Conservation (phyloP, 1,140 invertebrate genomes). For the Drosophila takahashii region DNA sequence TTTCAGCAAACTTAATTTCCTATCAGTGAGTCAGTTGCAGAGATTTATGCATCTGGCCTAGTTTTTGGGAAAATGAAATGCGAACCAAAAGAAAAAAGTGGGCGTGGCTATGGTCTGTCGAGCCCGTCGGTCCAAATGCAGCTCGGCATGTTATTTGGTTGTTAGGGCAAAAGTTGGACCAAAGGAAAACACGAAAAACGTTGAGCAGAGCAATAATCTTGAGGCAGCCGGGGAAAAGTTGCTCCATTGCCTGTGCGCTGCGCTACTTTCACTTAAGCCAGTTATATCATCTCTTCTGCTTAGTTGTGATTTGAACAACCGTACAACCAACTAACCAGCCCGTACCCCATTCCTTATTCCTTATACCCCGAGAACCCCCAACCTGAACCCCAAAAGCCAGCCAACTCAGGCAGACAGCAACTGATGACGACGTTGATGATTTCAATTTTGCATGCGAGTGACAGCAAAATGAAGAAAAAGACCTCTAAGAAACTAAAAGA, state of each 20-base stretch:
- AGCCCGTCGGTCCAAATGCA: slow-evolving; percentile 47
- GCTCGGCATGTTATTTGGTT: slow-evolving; percentile 58
- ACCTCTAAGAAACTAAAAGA: slow-evolving; percentile 17
- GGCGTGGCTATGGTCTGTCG: slow-evolving; percentile 44
- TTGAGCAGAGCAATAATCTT: slow-evolving; percentile 61
- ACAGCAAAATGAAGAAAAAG: slow-evolving; percentile 43
- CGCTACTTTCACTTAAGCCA: slow-evolving; percentile 60
- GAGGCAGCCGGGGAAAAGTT: slow-evolving; percentile 39
- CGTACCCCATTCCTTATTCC: background rate
- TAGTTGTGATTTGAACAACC: slow-evolving; percentile 53
- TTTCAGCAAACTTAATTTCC: slow-evolving; percentile 30
- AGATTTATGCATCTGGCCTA: slow-evolving; percentile 57
- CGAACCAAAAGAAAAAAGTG: slow-evolving; percentile 12
- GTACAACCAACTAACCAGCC: slow-evolving; percentile 2
- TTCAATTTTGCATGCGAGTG: slow-evolving; percentile 66
- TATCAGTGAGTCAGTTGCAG: slow-evolving; percentile 32
- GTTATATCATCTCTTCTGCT: slow-evolving; percentile 50
- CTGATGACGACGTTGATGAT: slow-evolving; percentile 68
- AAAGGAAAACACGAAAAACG: slow-evolving; percentile 48
- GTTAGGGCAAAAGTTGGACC: slow-evolving; percentile 50
- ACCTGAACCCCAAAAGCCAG: background rate
- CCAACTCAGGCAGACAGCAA: slow-evolving; percentile 26
- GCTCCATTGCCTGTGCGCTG: slow-evolving; percentile 28
- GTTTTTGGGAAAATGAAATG: slow-evolving; percentile 44
- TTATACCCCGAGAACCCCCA: background rate